phyloP scores from a whole-genome alignment of 1,140 invertebrate genomes.

The Heliconius hermathena region DNA sequence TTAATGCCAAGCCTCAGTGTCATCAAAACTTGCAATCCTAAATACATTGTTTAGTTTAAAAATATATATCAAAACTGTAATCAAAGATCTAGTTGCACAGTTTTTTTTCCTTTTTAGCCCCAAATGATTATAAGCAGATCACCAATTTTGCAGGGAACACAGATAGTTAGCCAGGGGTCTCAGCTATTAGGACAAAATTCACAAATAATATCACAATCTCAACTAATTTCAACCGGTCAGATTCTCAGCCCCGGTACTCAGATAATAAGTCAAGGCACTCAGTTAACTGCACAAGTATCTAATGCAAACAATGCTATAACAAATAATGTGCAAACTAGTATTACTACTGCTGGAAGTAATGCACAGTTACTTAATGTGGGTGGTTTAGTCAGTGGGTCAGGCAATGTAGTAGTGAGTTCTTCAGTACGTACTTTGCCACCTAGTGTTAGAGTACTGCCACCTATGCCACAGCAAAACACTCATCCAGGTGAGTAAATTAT shows the following conservation, averaged over 20 bases:
- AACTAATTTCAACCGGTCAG: slow-evolving; percentile 66
- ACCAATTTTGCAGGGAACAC: slow-evolving; percentile 66
- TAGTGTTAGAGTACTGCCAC: slow-evolving; percentile 68
- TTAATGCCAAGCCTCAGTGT: too few species aligned
- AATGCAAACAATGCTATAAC: slow-evolving; percentile 51
- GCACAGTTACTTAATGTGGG: slow-evolving; percentile 69
- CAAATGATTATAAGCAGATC: slow-evolving; percentile 74
- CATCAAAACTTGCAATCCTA: too few species aligned
- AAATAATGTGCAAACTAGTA: slow-evolving; percentile 58
- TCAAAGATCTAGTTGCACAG: background rate
- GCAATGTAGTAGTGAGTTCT: slow-evolving; percentile 66
- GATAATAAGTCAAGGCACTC: slow-evolving; percentile 75
- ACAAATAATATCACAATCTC: slow-evolving; percentile 68
- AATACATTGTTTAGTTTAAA: too few species aligned
- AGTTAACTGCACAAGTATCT: slow-evolving; percentile 64
- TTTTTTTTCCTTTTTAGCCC: slow-evolving; percentile 52
- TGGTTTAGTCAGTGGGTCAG: slow-evolving; percentile 60
- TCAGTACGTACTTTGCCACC: slow-evolving; percentile 67
- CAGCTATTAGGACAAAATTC: slow-evolving; percentile 64
- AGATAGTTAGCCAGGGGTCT: slow-evolving; percentile 71
- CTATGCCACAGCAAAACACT: slow-evolving; percentile 63
- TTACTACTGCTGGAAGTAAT: slow-evolving; percentile 57
- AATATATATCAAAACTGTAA: background rate
- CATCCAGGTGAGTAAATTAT: slow-evolving; percentile 60
- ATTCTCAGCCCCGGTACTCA: slow-evolving; percentile 71